Evolutionary conservation across 2,113 vertebrate genomes (phyloP), one percentile per base, ranked within the genome.

Genomic region (Alaudala cheleensis): DNA sequence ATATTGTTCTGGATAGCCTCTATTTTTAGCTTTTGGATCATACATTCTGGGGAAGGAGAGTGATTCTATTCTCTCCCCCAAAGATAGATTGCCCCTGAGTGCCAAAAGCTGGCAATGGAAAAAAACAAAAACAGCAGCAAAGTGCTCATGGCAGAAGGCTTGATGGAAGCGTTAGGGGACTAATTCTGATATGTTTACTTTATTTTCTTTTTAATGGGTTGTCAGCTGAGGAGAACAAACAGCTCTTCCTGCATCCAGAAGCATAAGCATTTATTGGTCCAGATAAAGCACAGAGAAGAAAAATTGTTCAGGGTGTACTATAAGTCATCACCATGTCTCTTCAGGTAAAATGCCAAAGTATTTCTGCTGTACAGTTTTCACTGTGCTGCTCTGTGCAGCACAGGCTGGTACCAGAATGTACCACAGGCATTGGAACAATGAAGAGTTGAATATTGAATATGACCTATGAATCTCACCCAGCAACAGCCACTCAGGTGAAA

Each of bases 131-230:
- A 50, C 82, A 87, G 58, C 85, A 95, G 82, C 79, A 83, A 97
- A 94, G 85, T 94, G 90, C 87, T 91, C 86, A 42, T 80, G 90
- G 96, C 92, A 92, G 93, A 97, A 93, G 92, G 73, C 87, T 95
- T 97, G 97, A 97, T 96, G 95, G 96, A 98, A 92, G 91, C 97
- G 97, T 92, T 95, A 88, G 93, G 95, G 80, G 70, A 95, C 97
- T 97, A 95, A 97, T 96, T 97, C 94, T 94, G 94, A 97, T 96
- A 95, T 91, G 92, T 96, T 97, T 97, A 95, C 96, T 98, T 97
- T 97, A 97, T 97, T 98, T 97, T 98, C 92, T 97, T 97, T 97
- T 96, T 97, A 98, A 98, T 96, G 96, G 96, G 90, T 95, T 98
- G 97, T 98, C 97, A 98, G 90, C 87, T 96, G 94, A 97, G 91